phyloP scores from a whole-genome alignment of 2,113 vertebrate genomes.

The Otus sunia region DNA sequence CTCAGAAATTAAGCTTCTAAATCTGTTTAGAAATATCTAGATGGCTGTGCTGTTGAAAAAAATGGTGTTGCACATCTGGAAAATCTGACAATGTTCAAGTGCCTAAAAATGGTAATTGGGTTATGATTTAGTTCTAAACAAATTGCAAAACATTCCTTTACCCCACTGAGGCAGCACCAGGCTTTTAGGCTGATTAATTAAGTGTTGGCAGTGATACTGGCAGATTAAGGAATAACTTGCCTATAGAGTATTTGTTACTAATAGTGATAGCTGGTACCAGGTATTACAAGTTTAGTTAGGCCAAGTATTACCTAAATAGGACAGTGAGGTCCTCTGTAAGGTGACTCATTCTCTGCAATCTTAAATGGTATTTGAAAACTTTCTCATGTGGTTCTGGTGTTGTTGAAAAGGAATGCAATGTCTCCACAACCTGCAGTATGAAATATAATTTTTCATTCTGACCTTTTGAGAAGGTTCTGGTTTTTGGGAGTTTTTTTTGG shows the following conservation, averaged over 20 bases:
- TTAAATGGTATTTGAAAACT: neutral
- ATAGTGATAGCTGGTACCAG: neutral
- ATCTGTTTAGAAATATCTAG: neutral
- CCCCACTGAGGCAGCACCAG: neutral
- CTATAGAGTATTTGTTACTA: neutral
- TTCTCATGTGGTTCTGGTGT: conserved; percentile 5
- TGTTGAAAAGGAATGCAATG: conserved; percentile 4
- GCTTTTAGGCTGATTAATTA: neutral
- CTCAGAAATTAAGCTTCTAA: neutral
- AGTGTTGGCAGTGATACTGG: neutral
- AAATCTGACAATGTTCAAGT: neutral
- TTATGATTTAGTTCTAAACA: neutral
- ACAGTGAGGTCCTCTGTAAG: neutral
- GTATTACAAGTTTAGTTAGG: neutral
- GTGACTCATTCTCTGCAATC: neutral
- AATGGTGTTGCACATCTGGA: neutral
- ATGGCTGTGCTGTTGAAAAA: neutral
- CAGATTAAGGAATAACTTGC: neutral
- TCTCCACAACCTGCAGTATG: neutral
- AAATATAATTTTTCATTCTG: neutral
- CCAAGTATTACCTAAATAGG: neutral
- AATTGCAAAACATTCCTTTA: neutral
- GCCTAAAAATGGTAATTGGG: neutral
- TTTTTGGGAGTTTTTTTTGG: neutral
- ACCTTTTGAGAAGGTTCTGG: neutral